Conservation (phyloP, 2,797 vertebrate genomes). For the Strix occidentalis region DNA sequence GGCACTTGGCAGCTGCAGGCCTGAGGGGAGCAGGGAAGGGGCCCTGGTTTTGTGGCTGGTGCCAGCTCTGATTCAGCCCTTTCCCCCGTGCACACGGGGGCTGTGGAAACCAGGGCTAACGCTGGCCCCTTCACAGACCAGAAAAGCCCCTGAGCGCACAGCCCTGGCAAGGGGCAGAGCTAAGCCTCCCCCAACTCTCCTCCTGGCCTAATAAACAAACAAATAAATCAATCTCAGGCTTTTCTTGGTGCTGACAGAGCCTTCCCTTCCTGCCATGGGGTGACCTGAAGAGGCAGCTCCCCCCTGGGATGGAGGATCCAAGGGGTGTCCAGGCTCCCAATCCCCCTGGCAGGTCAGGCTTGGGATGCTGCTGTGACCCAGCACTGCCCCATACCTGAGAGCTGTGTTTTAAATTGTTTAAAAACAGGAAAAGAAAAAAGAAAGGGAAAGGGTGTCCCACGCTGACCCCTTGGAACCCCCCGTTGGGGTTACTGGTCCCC, state of each 20-base stretch:
- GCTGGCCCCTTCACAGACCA: fast-evolving
- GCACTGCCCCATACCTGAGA: background rate
- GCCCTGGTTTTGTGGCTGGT: background rate
- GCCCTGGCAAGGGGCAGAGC: background rate
- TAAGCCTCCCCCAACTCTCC: background rate
- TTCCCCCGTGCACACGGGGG: fast-evolving
- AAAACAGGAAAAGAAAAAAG: too few relatives aligned
- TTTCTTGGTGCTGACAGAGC: background rate
- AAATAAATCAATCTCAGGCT: background rate
- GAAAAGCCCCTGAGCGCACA: background rate
- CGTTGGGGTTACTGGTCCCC: background rate
- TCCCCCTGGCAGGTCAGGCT: fast-evolving
- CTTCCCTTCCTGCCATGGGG: fast-evolving
- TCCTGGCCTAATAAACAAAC: background rate
- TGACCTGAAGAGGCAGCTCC: background rate
- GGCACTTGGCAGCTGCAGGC: background rate
- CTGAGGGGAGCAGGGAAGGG: background rate
- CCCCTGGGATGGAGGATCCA: too few relatives aligned
- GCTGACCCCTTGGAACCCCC: background rate
- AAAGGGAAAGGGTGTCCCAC: background rate
- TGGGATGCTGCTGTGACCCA: background rate
- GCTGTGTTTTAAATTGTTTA: background rate
- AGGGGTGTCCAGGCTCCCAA: background rate
- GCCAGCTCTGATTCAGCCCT: background rate
- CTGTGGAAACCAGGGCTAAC: fast-evolving